Base-by-base conservation (phyloP, 1,140 invertebrate species). In the Pachyrhynchus sulphureomaculatus region DNA sequence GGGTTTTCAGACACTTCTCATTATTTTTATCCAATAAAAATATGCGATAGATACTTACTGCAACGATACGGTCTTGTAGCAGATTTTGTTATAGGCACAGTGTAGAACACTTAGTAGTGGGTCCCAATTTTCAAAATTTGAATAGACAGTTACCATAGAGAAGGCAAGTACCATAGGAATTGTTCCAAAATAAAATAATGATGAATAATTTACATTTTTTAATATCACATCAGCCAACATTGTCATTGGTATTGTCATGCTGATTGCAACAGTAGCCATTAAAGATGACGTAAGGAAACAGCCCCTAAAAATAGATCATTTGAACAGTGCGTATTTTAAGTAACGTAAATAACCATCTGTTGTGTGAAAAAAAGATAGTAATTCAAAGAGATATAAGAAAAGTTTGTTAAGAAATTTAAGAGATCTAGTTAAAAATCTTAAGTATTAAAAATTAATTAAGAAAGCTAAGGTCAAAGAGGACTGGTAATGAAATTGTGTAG, bases 261-360 rank as follows among this genome's bases (percentile, higher is more conserved):
- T 90, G 42, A 93, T 83, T 23, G 91, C 85, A 59, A 94, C 75
- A 4, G 91, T 94, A 41, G 88, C 92, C 68, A 93, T 88, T 9
- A 95, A 76, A 18, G 92, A 93, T 24, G 92, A 93, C 13, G 93
- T 94, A 64, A 94, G 76, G 76, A 95, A 93, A 77, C 91, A 93
- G 21, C 91, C 91, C 91, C 91, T 93, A 66, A 17, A 76, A 75
- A 57, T 26, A 58, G 51, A 59, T 20, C 33, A 10, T 49, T n/a
- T n/a, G n/a, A n/a, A n/a, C n/a, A n/a, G n/a, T n/a, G n/a, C n/a
- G n/a, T n/a, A n/a, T n/a, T n/a, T n/a, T n/a, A n/a, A n/a, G n/a
- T n/a, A n/a, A n/a, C n/a, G n/a, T n/a, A n/a, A n/a, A n/a, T n/a
- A n/a, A n/a, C n/a, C n/a, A n/a, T n/a, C n/a, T n/a, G n/a, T n/a